Evolutionary conservation across 2,888 invertebrate genomes (phyloP).

Genomic region (Rotaria socialis): DNA sequence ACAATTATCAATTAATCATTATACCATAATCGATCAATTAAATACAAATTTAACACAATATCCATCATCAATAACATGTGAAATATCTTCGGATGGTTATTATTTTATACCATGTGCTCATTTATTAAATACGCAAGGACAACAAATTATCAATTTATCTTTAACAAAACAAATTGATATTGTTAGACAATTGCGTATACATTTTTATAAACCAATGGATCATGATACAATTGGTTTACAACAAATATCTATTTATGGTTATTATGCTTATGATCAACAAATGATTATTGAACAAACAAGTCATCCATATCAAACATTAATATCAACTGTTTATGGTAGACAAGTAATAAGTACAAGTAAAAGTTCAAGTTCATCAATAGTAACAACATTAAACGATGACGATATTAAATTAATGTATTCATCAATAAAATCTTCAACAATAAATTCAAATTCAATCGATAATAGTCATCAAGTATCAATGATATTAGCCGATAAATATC

Average conservation of each 20-base stretch:
- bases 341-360: not conserved
- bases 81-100: constrained; percentile 13
- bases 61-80: constrained; percentile 25
- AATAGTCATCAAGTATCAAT: constrained; percentile 26
- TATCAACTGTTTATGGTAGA: constrained; percentile 20
- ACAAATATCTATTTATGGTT: constrained; percentile 17
- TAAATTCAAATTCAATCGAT: not conserved
- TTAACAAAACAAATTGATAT: constrained; percentile 27
- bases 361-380: not conserved
- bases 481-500: constrained; percentile 9
- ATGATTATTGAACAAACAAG: not conserved
- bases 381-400: not conserved
- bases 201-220: constrained; percentile 10
- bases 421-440: not conserved
- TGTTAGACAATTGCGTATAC: constrained; percentile 14
- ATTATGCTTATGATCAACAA: constrained; percentile 29
- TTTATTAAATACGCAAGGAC: not conserved
- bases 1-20: constrained; percentile 20
- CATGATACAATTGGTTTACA: constrained; percentile 36
- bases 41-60: constrained; percentile 22
- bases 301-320: constrained; percentile 14
- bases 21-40: not conserved
- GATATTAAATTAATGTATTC: constrained; percentile 32
- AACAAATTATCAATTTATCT: not conserved
- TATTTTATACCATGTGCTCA: constrained; percentile 14